These are phyloP conservation scores for Nymphalis io DNA, from an alignment of 1,140 invertebrate species.

Conservation along the genomic window DNA sequence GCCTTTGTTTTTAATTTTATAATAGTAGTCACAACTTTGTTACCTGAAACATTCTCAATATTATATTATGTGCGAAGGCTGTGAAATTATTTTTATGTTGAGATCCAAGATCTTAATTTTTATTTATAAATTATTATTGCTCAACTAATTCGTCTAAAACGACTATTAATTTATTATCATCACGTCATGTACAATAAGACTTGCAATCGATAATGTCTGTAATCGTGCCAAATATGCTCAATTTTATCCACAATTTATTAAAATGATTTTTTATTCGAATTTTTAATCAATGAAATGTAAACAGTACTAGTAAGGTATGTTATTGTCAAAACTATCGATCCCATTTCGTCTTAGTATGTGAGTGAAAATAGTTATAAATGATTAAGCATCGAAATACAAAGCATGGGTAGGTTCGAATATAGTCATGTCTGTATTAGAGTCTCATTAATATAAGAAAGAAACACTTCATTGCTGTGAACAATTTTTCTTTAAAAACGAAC, in stretches of 20 bases:
- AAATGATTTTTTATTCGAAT: conserved; percentile 36
- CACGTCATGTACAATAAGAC: conserved; percentile 33
- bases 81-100: conserved; percentile 71
- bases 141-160: conserved; percentile 16
- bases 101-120: conserved; percentile 61
- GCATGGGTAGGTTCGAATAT: conserved; percentile 28
- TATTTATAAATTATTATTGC: conserved; percentile 36
- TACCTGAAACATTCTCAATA: conserved; percentile 12
- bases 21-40: conserved; percentile 8
- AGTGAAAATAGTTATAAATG: conserved; percentile 36
- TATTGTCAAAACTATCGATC: conserved; percentile 36
- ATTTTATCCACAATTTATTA: conserved; percentile 51
- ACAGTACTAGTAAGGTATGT: conserved; percentile 24
- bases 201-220: conserved; percentile 30
- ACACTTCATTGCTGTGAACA: neutral
- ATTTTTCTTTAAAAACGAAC: neutral
- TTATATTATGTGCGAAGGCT: conserved; percentile 65
- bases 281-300: conserved; percentile 27
- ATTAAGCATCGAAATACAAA: conserved; percentile 42
- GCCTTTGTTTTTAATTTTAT: conserved; percentile 22
- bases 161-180: conserved; percentile 15
- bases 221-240: conserved; percentile 61
- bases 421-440: conserved; percentile 15
- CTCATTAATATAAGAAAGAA: conserved; percentile 8
- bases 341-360: conserved; percentile 38